Percentiles rank a stretch among this genome's conserved stretches.
phyloP scores from a whole-genome alignment of 92 coral and sea anemone genomes.

The Nematostella vectensis region DNA sequence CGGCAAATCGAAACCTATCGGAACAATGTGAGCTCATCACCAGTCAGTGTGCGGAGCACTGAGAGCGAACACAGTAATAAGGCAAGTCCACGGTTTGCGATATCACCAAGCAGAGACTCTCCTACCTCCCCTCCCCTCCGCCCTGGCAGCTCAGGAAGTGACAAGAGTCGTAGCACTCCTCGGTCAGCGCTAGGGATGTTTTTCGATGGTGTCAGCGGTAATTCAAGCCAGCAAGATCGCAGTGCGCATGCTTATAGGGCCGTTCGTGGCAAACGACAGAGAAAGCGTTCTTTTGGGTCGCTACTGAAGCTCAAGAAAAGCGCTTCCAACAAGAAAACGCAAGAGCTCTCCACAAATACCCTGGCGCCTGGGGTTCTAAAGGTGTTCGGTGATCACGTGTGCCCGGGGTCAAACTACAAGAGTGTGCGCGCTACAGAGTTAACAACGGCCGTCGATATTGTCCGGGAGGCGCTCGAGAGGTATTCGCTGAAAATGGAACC shows the following conservation, averaged over 20 bases:
- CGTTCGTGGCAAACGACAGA: constrained; percentile 42
- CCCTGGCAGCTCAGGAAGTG: constrained; percentile 44
- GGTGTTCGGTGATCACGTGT: constrained; percentile 91
- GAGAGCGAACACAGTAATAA: constrained; percentile 40
- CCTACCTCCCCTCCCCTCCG: constrained; percentile 35
- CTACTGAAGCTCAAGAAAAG: constrained; percentile 53
- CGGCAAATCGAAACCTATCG: constrained; percentile 26
- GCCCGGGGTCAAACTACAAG: constrained; percentile 92
- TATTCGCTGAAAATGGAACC: constrained; percentile 59
- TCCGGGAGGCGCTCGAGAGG: constrained; percentile 79
- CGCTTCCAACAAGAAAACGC: constrained; percentile 29
- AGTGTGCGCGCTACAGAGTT: constrained; percentile 86
- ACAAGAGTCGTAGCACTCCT: constrained; percentile 44
- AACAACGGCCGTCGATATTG: constrained; percentile 83
- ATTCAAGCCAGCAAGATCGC: constrained; percentile 32
- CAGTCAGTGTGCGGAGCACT: constrained; percentile 32
- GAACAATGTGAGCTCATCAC: constrained; percentile 29
- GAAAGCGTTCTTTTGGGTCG: constrained; percentile 78
- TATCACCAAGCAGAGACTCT: constrained; percentile 12
- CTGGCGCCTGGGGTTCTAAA: constrained; percentile 94
- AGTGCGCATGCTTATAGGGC: constrained; percentile 62
- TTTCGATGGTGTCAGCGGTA: constrained; percentile 50
- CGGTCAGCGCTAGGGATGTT: constrained; percentile 62
- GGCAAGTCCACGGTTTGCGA: constrained; percentile 15
- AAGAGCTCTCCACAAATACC: constrained; percentile 84